A percentile compares a stretch with the other conserved stretches of the same genome.
Conservation (phyloP, 2,113 vertebrate genomes). For the Ictalurus furcatus region DNA sequence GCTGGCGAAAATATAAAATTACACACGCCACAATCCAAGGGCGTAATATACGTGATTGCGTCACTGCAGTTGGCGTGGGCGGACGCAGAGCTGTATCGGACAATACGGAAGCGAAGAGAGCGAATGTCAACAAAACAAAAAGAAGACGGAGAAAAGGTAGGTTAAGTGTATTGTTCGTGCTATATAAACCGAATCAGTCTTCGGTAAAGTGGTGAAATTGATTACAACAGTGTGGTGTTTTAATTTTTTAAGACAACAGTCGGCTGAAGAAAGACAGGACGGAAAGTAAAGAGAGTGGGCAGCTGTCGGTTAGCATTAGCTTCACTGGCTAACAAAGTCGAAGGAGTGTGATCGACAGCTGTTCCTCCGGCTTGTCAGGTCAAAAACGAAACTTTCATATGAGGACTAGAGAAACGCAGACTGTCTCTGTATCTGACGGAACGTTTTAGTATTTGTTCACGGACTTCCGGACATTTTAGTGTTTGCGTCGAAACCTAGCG, state of each 20-base stretch:
- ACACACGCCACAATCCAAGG: not conserved
- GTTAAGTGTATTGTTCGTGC: constrained; percentile 48
- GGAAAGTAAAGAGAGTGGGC: constrained; percentile 18
- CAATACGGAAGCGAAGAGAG: constrained; percentile 69
- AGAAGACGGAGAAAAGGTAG: constrained; percentile 57
- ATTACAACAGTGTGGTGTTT: not conserved
- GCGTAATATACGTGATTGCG: constrained; percentile 1
- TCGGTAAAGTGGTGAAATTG: too few species aligned
- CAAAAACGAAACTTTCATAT: constrained; percentile 1
- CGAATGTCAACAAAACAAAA: constrained; percentile 69
- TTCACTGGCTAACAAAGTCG: constrained; percentile 49
- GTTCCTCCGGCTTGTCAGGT: not conserved
- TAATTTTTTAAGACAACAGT: not conserved
- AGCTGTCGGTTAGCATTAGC: constrained; percentile 63
- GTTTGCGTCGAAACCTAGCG: not conserved
- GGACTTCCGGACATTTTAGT: not conserved
- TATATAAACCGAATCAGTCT: not conserved
- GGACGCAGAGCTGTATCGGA: constrained; percentile 37
- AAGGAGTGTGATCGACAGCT: constrained; percentile 3
- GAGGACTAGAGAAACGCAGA: not conserved
- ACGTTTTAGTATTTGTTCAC: not conserved
- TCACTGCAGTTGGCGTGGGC: constrained; percentile 36
- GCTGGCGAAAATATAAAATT: not conserved
- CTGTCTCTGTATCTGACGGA: too few species aligned
- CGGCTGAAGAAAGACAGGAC: not conserved